A percentile compares a stretch with the other conserved stretches of the same genome.
These are phyloP conservation scores for Cerastoderma edule DNA, from an alignment of 2,888 invertebrate species.

Conservation along the genomic window DNA sequence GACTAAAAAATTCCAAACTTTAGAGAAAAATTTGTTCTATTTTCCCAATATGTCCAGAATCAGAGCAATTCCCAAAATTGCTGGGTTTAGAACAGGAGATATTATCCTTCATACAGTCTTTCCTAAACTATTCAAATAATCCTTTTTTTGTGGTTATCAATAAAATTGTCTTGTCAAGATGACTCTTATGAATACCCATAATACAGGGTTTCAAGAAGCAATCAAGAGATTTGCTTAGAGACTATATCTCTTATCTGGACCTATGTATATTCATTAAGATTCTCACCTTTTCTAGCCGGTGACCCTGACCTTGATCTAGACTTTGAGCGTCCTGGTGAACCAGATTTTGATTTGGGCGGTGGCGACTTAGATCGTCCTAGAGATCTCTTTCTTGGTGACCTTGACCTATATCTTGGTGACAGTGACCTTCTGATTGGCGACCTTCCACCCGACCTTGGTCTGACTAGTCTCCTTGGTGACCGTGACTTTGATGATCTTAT, in stretches of 20 bases:
- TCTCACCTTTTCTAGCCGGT: slow-evolving; percentile 55
- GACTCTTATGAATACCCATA: too few species aligned
- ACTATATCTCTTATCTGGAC: background rate
- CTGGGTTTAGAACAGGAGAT: too few species aligned
- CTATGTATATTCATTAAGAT: background rate
- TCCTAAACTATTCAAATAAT: too few species aligned
- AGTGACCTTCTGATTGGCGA: slow-evolving; percentile 54
- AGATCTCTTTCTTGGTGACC: slow-evolving; percentile 64
- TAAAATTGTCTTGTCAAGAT: too few species aligned
- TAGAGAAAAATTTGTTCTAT: too few species aligned
- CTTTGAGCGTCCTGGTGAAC: slow-evolving; percentile 31
- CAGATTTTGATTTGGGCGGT: slow-evolving; percentile 45
- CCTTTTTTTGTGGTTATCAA: too few species aligned
- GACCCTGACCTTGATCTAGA: slow-evolving; percentile 51
- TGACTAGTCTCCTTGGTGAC: slow-evolving; percentile 63
- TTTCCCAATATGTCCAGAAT: too few species aligned
- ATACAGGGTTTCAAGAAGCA: too few species aligned
- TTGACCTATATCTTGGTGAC: slow-evolving; percentile 64
- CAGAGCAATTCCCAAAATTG: too few species aligned
- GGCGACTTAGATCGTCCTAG: slow-evolving; percentile 56
- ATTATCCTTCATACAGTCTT: too few species aligned
- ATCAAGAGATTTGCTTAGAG: too few species aligned
- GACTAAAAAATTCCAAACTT: too few species aligned
- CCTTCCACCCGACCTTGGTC: slow-evolving; percentile 59
- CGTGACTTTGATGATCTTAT: slow-evolving; percentile 42